phyloP scores from a whole-genome alignment of 30 jellyfish, hydroid and myxozoan species.

The Rhopilema esculentum region DNA sequence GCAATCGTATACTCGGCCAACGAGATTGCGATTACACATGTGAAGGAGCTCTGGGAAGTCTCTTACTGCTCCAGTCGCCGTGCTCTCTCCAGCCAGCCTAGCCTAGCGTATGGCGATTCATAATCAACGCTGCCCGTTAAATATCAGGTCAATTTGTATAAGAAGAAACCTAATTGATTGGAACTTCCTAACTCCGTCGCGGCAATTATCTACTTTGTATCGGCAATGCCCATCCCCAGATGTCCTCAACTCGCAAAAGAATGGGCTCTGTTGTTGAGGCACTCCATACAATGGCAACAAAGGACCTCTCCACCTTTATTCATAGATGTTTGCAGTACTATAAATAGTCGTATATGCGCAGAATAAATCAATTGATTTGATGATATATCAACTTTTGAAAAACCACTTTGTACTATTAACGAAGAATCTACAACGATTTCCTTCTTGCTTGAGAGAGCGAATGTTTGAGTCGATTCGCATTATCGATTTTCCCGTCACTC shows the following conservation, averaged over 20 bases:
- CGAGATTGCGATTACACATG: background rate
- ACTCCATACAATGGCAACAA: constrained; percentile 16
- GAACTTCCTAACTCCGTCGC: background rate
- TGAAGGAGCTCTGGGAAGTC: background rate
- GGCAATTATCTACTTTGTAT: background rate
- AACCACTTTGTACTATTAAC: constrained; percentile 16
- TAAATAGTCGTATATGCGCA: constrained; percentile 10
- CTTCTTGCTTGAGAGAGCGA: background rate
- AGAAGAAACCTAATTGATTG: background rate
- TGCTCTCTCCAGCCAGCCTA: too few species aligned
- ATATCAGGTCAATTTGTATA: background rate
- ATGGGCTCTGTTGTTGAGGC: background rate
- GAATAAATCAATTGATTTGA: constrained; percentile 4
- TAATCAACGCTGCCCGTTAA: background rate
- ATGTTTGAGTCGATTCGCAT: background rate
- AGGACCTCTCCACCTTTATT: constrained; percentile 46
- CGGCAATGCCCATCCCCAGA: constrained; percentile 4
- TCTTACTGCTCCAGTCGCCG: too few species aligned
- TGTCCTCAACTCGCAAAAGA: background rate
- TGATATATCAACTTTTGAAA: constrained; percentile 2
- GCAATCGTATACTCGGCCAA: background rate
- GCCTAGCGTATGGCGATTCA: background rate
- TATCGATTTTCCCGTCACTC: background rate
- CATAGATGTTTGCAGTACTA: constrained; percentile 26
- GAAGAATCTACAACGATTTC: background rate